These are phyloP conservation scores for Distichodus sexfasciatus DNA, from an alignment of 2,797 vertebrate species.

Conservation along the genomic window DNA sequence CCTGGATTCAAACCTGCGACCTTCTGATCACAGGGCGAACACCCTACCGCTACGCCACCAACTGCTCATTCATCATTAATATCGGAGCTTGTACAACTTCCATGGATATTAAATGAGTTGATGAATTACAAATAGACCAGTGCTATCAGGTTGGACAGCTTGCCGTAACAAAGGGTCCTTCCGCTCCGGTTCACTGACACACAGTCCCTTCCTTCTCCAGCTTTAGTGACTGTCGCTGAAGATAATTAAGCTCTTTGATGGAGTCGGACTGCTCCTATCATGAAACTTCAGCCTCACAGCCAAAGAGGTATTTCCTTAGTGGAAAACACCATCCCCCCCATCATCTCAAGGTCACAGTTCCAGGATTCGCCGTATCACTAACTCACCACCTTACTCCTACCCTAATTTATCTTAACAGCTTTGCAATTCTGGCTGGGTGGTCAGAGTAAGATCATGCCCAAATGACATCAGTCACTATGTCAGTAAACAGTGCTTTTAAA, in stretches of 20 bases:
- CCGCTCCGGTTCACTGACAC: conserved; percentile 20
- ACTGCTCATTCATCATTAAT: neutral
- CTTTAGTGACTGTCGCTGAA: conserved; percentile 27
- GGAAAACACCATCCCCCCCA: conserved; percentile 39
- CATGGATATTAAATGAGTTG: neutral
- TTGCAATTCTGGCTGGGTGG: conserved; percentile 7
- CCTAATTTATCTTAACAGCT: conserved; percentile 21
- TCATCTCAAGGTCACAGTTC: conserved; percentile 15
- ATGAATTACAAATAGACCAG: conserved; percentile 17
- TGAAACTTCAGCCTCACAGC: conserved; percentile 22
- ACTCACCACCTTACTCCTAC: conserved; percentile 16
- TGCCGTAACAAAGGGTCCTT: conserved; percentile 18
- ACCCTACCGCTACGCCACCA: no score
- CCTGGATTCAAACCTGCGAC: neutral
- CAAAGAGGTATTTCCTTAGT: conserved; percentile 46
- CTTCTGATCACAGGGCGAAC: no score
- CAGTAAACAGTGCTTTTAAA: neutral
- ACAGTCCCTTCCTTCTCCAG: conserved; percentile 17
- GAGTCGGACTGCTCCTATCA: conserved; percentile 29
- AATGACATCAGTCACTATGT: neutral
- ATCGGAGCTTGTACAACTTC: neutral
- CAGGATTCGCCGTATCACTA: conserved; percentile 2
- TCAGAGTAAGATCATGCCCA: conserved; percentile 27
- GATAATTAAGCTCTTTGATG: conserved; percentile 23
- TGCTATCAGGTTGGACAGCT: conserved; percentile 16